Conservation (phyloP, 2,888 invertebrate species). For the Anorthoa munda region DNA sequence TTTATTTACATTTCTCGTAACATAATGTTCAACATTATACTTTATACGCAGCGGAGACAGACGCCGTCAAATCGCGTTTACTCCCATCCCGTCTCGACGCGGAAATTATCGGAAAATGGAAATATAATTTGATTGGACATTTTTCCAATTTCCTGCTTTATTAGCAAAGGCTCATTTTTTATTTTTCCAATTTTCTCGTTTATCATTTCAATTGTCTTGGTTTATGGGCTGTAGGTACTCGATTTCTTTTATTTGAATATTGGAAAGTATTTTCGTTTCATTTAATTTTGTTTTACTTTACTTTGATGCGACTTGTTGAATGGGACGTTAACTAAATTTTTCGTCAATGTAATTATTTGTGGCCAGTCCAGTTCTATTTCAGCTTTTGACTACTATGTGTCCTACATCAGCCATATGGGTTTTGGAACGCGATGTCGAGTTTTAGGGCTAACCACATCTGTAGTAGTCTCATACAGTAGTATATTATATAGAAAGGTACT, state of each 20-base stretch:
- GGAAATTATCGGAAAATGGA: constrained; percentile 55
- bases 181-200: constrained; percentile 48
- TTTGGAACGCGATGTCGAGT: background rate
- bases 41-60: background rate
- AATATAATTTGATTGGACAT: constrained; percentile 52
- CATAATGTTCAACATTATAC: background rate
- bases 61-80: constrained; percentile 1
- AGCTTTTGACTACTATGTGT: no score
- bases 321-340: constrained; percentile 1
- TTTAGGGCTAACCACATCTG: background rate
- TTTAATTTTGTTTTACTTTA: constrained; percentile 6
- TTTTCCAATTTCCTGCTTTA: constrained; percentile 59
- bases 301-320: constrained; percentile 3
- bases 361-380: no score
- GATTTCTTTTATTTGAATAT: constrained; percentile 25
- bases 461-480: background rate
- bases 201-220: constrained; percentile 18
- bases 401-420: background rate
- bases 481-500: no score
- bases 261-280: constrained; percentile 10
- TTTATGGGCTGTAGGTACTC: constrained; percentile 22
- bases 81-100: background rate
- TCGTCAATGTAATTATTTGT: background rate
- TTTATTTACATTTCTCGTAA: background rate
- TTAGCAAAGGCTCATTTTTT: constrained; percentile 43